Percentiles rank a stretch among this genome's conserved stretches.
Evolutionary conservation across 2,113 vertebrate genomes (phyloP).

Genomic region (Leucopsar rothschildi): DNA sequence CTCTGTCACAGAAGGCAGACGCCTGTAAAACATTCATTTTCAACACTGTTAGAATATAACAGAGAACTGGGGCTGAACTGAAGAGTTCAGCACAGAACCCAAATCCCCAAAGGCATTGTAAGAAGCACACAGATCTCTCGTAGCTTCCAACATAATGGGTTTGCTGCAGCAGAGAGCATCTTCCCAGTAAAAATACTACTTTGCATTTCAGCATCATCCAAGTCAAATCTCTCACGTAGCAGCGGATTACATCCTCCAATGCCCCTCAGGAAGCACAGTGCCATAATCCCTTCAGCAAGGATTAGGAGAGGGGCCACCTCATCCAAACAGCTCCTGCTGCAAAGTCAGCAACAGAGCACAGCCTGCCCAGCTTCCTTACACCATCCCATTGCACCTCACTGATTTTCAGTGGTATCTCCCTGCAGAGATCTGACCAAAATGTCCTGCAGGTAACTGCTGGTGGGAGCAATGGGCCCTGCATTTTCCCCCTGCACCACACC

Average conservation of each 20-base stretch:
- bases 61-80: background rate
- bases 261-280: background rate
- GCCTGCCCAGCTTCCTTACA: background rate
- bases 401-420: background rate
- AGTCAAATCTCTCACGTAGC: background rate
- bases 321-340: background rate
- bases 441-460: background rate
- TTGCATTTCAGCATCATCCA: background rate
- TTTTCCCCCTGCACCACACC: background rate
- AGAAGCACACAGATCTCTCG: rapidly evolving
- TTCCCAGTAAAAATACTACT: background rate
- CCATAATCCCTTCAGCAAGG: background rate
- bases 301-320: background rate
- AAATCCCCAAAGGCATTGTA: rapidly evolving
- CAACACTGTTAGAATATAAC: background rate
- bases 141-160: rapidly evolving
- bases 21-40: background rate
- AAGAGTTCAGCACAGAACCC: background rate
- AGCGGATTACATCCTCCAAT: background rate
- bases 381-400: background rate
- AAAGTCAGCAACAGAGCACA: background rate
- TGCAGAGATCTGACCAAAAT: background rate
- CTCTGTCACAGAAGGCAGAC: background rate
- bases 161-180: background rate
- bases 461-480: background rate